Evolutionary conservation across 2,888 invertebrate species (phyloP).

Genomic region (Cosmorhoe ocellata): DNA sequence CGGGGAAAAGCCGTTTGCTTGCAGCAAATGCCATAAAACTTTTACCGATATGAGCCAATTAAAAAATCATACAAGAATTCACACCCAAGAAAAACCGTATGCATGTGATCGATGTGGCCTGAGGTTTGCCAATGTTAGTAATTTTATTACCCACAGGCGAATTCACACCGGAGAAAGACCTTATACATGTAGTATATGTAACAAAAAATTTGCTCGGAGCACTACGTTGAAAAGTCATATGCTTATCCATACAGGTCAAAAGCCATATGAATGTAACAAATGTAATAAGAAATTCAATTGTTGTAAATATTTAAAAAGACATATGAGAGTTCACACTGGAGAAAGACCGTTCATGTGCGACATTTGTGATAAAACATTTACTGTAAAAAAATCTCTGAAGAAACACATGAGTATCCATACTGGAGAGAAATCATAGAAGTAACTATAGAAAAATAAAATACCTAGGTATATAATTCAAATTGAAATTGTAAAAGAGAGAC

Average conservation of each 20-base stretch:
- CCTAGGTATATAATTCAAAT: neutral
- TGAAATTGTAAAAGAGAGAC: neutral
- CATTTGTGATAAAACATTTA: slow-evolving; percentile 24
- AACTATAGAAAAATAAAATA: too few species aligned
- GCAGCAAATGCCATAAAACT: slow-evolving; percentile 19
- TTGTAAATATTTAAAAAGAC: slow-evolving; percentile 21
- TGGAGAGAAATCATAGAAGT: slow-evolving; percentile 16
- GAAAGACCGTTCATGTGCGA: slow-evolving; percentile 21
- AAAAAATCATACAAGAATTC: slow-evolving; percentile 20
- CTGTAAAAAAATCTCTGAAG: slow-evolving; percentile 24
- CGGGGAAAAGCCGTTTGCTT: slow-evolving; percentile 21
- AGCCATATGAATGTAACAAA: slow-evolving; percentile 20
- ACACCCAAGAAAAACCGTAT: slow-evolving; percentile 24
- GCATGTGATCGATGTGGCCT: slow-evolving; percentile 24
- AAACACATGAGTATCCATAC: slow-evolving; percentile 21
- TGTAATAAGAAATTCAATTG: slow-evolving; percentile 24
- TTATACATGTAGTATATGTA: slow-evolving; percentile 19
- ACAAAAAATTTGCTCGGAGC: slow-evolving; percentile 22
- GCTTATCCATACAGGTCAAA: slow-evolving; percentile 20
- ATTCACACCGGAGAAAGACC: slow-evolving; percentile 24
- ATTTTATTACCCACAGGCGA: slow-evolving; percentile 21
- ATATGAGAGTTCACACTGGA: slow-evolving; percentile 21
- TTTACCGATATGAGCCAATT: slow-evolving; percentile 22
- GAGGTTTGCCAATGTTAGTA: slow-evolving; percentile 22
- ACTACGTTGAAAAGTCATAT: slow-evolving; percentile 23